These are phyloP conservation scores for Rhopilema esculentum DNA, from an alignment of 30 jellyfish, hydroid and myxozoan species.

Conservation along the genomic window DNA sequence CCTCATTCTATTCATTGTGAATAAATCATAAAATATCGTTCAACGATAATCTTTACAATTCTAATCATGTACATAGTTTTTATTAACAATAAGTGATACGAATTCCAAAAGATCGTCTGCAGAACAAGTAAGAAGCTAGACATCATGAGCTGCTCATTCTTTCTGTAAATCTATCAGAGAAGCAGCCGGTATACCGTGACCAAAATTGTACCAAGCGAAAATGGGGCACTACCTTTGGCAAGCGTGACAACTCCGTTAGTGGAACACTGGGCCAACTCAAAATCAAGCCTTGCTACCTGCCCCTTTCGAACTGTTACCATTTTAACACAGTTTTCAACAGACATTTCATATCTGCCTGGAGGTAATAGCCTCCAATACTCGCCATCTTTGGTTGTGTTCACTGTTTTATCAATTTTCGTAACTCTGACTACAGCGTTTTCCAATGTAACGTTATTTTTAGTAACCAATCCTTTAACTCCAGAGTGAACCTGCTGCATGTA, in stretches of 20 bases:
- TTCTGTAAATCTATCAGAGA: background rate
- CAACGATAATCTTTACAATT: too few species aligned
- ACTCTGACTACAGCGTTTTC: conserved; percentile 63
- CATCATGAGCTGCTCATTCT: background rate
- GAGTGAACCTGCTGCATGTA: conserved; percentile 81
- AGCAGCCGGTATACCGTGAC: background rate
- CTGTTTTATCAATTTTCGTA: conserved; percentile 59
- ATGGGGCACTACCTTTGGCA: background rate
- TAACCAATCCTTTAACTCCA: conserved; percentile 92
- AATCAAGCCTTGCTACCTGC: conserved; percentile 59
- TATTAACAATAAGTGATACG: too few species aligned
- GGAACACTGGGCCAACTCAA: background rate
- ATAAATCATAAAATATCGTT: too few species aligned
- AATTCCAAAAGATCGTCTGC: too few species aligned
- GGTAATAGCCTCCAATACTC: conserved; percentile 93
- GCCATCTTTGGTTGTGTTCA: conserved; percentile 71
- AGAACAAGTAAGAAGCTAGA: background rate
- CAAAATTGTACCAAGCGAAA: background rate
- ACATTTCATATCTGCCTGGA: conserved; percentile 80
- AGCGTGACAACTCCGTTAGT: background rate
- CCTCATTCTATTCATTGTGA: too few species aligned
- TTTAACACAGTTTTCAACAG: conserved; percentile 12
- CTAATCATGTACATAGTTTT: too few species aligned
- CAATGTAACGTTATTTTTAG: conserved; percentile 46
- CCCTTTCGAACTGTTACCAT: conserved; percentile 38